These are phyloP conservation scores for Drosophila ezoana DNA, from an alignment of 2,888 invertebrate species.

Conservation along the genomic window DNA sequence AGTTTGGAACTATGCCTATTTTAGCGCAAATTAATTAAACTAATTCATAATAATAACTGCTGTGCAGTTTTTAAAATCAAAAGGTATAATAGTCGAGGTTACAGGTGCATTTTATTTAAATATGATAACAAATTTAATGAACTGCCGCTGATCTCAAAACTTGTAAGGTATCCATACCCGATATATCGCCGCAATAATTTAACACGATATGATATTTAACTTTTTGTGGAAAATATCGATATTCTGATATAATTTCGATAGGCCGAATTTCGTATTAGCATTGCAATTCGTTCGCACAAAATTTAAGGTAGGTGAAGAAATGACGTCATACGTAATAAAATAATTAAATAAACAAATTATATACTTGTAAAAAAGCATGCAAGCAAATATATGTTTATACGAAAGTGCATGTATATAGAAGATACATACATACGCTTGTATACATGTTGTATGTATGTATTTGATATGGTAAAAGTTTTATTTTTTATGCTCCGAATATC, in stretches of 20 bases:
- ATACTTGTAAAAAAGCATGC: background rate
- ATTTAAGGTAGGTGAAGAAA: slow-evolving; percentile 39
- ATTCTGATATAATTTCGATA: background rate
- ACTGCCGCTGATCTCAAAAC: no score
- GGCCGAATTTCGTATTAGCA: slow-evolving; percentile 9
- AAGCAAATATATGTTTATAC: background rate
- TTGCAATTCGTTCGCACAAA: slow-evolving; percentile 27
- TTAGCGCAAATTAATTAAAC: no score
- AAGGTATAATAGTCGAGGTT: no score
- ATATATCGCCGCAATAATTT: no score
- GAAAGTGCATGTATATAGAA: slow-evolving; percentile 2
- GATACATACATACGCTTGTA: slow-evolving; percentile 6
- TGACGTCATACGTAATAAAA: slow-evolving; percentile 41
- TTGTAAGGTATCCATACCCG: no score
- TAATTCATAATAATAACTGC: no score
- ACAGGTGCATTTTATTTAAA: no score
- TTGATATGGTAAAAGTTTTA: slow-evolving; percentile 1
- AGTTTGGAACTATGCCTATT: no score
- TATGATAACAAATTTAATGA: no score
- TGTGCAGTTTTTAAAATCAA: no score
- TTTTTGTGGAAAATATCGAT: background rate
- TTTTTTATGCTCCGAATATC: background rate
- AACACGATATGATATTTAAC: no score
- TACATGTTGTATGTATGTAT: background rate
- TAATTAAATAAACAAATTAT: slow-evolving; percentile 3